Conservation (phyloP, 2,888 invertebrate genomes). For the Alloscopus bannaensis region DNA sequence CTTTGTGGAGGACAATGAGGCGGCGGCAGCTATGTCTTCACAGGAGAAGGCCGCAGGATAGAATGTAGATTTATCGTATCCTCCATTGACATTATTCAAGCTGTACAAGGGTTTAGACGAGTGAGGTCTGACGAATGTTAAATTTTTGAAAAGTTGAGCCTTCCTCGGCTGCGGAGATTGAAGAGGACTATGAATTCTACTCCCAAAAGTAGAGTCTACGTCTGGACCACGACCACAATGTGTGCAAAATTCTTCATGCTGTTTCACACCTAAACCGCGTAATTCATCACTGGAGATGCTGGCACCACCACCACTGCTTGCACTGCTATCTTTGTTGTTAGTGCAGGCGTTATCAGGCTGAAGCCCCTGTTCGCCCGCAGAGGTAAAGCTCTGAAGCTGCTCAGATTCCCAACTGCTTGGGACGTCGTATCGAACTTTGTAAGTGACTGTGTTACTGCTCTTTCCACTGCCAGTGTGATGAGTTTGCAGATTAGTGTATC, state of each 20-base stretch:
- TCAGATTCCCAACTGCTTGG: conserved; percentile 56
- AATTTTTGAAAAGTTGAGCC: conserved; percentile 44
- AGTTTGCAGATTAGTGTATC: conserved; percentile 29
- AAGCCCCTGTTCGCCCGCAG: conserved; percentile 3
- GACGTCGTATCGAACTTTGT: conserved; percentile 56
- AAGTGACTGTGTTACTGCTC: conserved; percentile 36
- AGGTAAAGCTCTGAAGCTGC: conserved; percentile 51
- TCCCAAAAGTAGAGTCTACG: no score
- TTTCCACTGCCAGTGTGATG: conserved; percentile 5
- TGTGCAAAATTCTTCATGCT: conserved; percentile 36
- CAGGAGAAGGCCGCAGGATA: conserved; percentile 11
- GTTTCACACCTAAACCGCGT: conserved; percentile 32
- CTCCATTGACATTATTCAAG: no score
- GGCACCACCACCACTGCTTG: conserved; percentile 33
- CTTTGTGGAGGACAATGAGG: conserved; percentile 30
- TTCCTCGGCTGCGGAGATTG: conserved; percentile 32
- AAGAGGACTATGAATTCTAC: neutral
- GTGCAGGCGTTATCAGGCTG: neutral
- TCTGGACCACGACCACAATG: conserved; percentile 58
- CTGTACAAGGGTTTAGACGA: conserved; percentile 32
- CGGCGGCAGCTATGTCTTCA: conserved; percentile 18
- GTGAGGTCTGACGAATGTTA: conserved; percentile 32
- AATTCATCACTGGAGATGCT: conserved; percentile 33
- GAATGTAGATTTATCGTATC: no score
- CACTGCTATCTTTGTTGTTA: conserved; percentile 25